Evolutionary conservation across 1,140 invertebrate species (phyloP).

Genomic region (Brachionus manjavacas): DNA sequence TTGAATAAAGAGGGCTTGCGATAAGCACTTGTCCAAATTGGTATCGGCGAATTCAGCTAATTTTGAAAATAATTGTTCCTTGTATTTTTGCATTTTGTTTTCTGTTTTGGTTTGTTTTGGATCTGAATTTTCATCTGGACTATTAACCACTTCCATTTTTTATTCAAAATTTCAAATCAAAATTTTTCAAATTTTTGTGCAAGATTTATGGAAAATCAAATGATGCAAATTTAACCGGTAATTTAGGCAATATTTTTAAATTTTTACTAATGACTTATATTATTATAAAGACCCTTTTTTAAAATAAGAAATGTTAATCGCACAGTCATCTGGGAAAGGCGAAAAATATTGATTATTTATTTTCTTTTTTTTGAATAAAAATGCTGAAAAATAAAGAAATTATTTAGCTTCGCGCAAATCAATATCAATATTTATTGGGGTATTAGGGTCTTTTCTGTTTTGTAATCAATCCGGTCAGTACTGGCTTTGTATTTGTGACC

Average conservation of each 20-base stretch:
- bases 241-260: neutral
- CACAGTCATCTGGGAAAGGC: no score
- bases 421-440: no score
- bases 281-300: no score
- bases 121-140: neutral
- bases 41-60: neutral
- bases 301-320: no score
- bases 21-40: slow-evolving; percentile 5
- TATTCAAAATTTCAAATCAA: neutral
- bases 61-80: neutral
- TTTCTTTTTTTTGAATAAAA: no score
- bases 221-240: neutral
- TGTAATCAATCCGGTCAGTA: no score
- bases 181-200: neutral
- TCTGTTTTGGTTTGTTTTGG: neutral
- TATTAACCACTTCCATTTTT: neutral
- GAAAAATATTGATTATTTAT: no score
- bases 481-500: no score
- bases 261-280: no score
- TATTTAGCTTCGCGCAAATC: no score
- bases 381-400: no score
- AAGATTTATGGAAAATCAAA: neutral
- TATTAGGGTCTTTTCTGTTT: no score
- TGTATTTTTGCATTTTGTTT: slow-evolving; percentile 3
- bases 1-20: slow-evolving; percentile 17